phyloP scores from a whole-genome alignment of 2,113 vertebrate species.

The Rissa tridactyla region DNA sequence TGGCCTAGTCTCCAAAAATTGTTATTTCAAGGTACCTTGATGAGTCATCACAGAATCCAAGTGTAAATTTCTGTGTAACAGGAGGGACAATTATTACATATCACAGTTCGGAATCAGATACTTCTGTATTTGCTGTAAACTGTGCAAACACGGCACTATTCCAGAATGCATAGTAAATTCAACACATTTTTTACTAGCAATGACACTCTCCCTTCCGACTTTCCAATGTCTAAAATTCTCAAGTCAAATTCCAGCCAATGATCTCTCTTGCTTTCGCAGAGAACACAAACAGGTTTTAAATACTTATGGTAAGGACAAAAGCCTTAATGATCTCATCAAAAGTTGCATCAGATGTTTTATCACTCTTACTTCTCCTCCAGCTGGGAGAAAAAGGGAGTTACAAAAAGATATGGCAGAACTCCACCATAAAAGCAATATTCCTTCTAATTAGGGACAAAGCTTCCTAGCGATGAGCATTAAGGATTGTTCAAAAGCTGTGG shows the following conservation, averaged over 20 bases:
- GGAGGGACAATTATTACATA: background rate
- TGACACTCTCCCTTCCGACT: background rate
- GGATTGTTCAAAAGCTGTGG: background rate
- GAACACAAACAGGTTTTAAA: background rate
- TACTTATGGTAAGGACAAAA: background rate
- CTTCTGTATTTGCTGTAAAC: background rate
- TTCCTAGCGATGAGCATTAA: background rate
- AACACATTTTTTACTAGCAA: background rate
- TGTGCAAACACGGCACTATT: background rate
- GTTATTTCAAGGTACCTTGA: background rate
- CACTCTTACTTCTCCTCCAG: background rate
- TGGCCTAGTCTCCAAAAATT: background rate
- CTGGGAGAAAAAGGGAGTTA: background rate
- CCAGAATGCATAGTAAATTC: background rate
- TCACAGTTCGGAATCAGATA: background rate
- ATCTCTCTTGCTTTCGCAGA: background rate
- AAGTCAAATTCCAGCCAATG: background rate
- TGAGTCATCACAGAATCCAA: background rate
- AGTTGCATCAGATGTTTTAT: background rate
- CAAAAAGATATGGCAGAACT: background rate
- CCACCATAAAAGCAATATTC: background rate
- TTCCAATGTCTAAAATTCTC: background rate
- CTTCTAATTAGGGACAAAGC: background rate
- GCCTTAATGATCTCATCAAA: background rate
- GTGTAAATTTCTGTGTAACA: background rate